A percentile compares a stretch with the other conserved stretches of the same genome.
phyloP scores from a whole-genome alignment of 2,797 vertebrate species.

The Falco novaeseelandiae region DNA sequence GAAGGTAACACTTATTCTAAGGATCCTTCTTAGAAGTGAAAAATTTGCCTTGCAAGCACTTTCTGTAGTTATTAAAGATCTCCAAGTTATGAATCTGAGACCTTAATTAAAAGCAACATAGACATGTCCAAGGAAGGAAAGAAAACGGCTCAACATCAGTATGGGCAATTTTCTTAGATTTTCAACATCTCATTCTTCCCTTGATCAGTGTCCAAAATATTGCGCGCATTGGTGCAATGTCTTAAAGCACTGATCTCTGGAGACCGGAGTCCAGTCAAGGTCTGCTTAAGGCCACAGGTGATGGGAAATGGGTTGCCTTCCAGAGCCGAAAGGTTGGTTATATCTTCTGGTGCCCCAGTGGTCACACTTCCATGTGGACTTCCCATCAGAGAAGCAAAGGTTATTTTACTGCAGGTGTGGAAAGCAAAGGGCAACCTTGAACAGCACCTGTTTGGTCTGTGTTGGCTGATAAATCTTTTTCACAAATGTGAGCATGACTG shows the following conservation, averaged over 20 bases:
- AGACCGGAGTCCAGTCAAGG: neutral
- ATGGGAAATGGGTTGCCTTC: neutral
- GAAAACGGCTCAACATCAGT: neutral
- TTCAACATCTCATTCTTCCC: neutral
- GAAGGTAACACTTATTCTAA: conserved; percentile 57
- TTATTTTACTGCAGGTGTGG: conserved; percentile 49
- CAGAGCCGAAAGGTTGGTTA: neutral
- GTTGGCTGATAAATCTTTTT: conserved; percentile 40
- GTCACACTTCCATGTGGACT: neutral
- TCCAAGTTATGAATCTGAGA: conserved; percentile 73
- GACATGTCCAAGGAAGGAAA: conserved; percentile 45
- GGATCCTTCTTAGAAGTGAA: conserved; percentile 40
- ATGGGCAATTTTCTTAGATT: neutral
- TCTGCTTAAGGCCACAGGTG: neutral
- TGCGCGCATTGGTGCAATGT: neutral
- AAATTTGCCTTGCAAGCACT: conserved; percentile 71
- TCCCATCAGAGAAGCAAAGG: conserved; percentile 19
- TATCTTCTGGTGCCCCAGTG: neutral
- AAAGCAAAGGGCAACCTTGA: conserved; percentile 39
- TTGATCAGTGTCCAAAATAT: neutral
- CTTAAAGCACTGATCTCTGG: neutral
- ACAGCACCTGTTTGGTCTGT: conserved; percentile 17
- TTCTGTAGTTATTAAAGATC: conserved; percentile 76
- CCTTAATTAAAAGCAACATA: conserved; percentile 75
- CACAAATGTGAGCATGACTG: conserved; percentile 4